phyloP scores from a whole-genome alignment of 2,113 vertebrate species.

The Corydoras maculifer region DNA sequence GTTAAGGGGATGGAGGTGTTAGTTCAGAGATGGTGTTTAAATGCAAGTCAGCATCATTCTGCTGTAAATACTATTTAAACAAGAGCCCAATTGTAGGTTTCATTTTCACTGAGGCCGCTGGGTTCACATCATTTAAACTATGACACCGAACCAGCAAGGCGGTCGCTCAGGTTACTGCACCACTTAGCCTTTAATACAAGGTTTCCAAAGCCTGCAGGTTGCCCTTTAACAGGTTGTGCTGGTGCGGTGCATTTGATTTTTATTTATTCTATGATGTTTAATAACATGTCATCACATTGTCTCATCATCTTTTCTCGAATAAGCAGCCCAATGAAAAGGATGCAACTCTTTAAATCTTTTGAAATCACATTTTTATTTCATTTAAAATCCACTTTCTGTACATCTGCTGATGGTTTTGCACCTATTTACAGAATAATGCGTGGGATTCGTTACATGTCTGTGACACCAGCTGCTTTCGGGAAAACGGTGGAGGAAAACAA shows the following conservation, averaged over 20 bases:
- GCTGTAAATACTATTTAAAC: constrained; percentile 5
- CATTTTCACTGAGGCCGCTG: not conserved
- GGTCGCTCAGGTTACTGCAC: constrained; percentile 17
- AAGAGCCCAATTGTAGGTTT: constrained; percentile 1
- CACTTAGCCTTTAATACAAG: constrained; percentile 19
- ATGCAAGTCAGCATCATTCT: not conserved
- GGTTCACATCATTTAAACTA: constrained; percentile 10
- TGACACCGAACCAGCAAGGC: constrained; percentile 7
- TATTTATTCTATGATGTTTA: too few relatives aligned
- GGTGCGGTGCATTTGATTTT: not conserved
- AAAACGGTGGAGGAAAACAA: constrained; percentile 18
- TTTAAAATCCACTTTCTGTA: constrained; percentile 48
- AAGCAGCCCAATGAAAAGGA: not conserved
- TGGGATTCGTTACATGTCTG: constrained; percentile 23
- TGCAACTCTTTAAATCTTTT: constrained; percentile 34
- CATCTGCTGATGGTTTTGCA: constrained; percentile 39
- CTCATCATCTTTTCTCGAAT: too few relatives aligned
- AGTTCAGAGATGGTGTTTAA: not conserved
- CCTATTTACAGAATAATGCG: constrained; percentile 38
- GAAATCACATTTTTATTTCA: constrained; percentile 61
- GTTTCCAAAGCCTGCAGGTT: constrained; percentile 10
- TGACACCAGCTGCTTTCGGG: constrained; percentile 22
- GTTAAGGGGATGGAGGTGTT: not conserved
- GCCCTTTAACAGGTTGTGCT: not conserved
- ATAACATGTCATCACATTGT: too few relatives aligned